Conservation (phyloP, 1,140 invertebrate genomes). For the Drosophila neocordata region DNA sequence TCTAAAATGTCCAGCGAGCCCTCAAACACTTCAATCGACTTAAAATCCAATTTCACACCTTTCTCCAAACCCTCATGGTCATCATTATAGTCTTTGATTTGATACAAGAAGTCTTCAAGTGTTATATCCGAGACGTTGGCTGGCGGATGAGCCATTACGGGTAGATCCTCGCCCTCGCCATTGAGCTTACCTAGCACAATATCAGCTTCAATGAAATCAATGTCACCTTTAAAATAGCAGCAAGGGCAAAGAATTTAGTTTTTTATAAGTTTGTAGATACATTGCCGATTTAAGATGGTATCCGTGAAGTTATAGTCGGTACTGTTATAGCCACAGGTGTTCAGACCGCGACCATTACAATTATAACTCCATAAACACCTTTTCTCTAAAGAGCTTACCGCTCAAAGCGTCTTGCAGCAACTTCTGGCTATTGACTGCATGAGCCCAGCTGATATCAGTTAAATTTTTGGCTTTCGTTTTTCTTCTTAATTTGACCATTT, state of each 20-base stretch:
- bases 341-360: neutral
- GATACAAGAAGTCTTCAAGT: constrained; percentile 88
- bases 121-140: constrained; percentile 88
- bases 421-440: constrained; percentile 89
- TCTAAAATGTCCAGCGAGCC: constrained; percentile 85
- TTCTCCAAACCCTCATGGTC: constrained; percentile 82
- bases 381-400: constrained; percentile 79
- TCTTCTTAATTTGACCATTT: constrained; percentile 26
- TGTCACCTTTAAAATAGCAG: constrained; percentile 44
- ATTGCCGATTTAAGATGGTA: neutral
- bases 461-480: constrained; percentile 84
- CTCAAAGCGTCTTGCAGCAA: constrained; percentile 86
- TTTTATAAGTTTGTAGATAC: neutral
- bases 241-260: neutral
- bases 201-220: constrained; percentile 95
- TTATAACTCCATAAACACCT: neutral
- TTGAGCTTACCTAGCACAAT: constrained; percentile 87
- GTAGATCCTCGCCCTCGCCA: constrained; percentile 84
- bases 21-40: constrained; percentile 90
- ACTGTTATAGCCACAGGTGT: too few species aligned
- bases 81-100: constrained; percentile 84
- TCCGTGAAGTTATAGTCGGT: neutral
- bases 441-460: constrained; percentile 91
- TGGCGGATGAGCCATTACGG: constrained; percentile 95
- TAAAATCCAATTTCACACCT: constrained; percentile 95